Evolutionary conservation across 1,140 invertebrate genomes (phyloP).

Genomic region (Lepidotrigona ventralis): DNA sequence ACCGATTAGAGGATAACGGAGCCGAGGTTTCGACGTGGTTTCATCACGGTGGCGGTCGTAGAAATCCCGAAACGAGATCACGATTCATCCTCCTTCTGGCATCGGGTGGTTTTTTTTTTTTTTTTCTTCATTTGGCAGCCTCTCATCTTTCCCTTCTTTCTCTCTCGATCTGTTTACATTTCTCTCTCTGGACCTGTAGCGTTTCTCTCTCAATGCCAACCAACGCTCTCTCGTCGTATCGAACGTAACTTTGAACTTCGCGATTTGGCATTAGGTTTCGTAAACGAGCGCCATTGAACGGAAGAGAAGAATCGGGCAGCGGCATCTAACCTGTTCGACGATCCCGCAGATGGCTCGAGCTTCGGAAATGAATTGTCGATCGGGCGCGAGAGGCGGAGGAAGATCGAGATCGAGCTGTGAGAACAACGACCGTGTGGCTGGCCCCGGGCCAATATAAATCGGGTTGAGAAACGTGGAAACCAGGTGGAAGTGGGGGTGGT

Average conservation of each 20-base stretch:
- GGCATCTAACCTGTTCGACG: neutral
- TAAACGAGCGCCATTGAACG: too few species aligned
- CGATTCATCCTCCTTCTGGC: neutral
- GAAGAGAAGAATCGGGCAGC: neutral
- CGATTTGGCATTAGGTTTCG: too few species aligned
- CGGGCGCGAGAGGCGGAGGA: neutral
- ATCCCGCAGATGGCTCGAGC: constrained; percentile 17
- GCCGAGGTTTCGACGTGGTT: too few species aligned
- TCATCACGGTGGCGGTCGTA: neutral
- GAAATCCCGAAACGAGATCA: neutral
- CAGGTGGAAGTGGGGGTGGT: constrained; percentile 30
- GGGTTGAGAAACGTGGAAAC: constrained; percentile 30
- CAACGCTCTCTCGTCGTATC: neutral
- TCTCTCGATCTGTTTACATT: neutral
- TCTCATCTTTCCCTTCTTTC: neutral
- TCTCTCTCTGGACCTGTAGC: constrained; percentile 38
- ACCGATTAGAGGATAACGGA: too few species aligned
- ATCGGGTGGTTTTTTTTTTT: neutral
- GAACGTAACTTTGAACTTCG: neutral
- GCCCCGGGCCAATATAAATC: constrained; percentile 20
- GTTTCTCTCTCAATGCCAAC: constrained; percentile 43
- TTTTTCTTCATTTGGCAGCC: neutral
- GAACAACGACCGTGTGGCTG: constrained; percentile 43
- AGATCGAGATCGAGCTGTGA: constrained; percentile 28
- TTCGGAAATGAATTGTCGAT: constrained; percentile 18